These are phyloP conservation scores for Leuciscus idus DNA, from an alignment of 2,113 vertebrate genomes.

Conservation along the genomic window DNA sequence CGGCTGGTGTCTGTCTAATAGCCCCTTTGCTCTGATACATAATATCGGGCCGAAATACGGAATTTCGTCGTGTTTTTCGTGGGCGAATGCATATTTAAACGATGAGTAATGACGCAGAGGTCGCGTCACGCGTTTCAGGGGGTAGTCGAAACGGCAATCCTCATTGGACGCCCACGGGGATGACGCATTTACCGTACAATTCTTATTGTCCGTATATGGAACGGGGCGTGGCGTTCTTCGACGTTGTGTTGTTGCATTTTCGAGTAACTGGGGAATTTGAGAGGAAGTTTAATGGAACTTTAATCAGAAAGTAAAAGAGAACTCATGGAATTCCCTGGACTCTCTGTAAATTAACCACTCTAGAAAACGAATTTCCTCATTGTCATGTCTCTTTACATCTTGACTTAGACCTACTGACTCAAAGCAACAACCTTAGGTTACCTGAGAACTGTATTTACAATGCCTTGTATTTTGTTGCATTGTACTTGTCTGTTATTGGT, in stretches of 20 bases:
- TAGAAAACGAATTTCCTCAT: not conserved
- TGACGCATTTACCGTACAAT: constrained; percentile 15
- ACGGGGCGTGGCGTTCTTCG: not conserved
- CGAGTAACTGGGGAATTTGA: not conserved
- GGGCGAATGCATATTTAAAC: constrained; percentile 23
- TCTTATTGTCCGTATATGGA: not conserved
- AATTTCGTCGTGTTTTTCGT: constrained; percentile 30
- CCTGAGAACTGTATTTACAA: too few relatives aligned
- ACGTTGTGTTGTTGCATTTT: not conserved
- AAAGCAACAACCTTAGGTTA: not conserved
- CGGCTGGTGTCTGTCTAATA: not conserved
- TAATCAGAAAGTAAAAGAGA: constrained; percentile 15
- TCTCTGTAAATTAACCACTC: not conserved
- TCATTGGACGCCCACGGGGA: constrained; percentile 34
- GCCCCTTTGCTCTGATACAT: not conserved
- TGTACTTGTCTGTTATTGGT: too few relatives aligned
- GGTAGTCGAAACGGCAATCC: not conserved
- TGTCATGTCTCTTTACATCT: not conserved
- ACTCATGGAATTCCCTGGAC: constrained; percentile 28
- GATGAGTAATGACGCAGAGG: constrained; percentile 14
- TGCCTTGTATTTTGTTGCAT: too few relatives aligned
- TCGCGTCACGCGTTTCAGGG: constrained; percentile 17
- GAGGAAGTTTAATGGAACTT: not conserved
- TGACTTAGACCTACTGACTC: not conserved
- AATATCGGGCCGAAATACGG: not conserved